phyloP scores from a whole-genome alignment of 2,888 invertebrate species.

The Drosophila kuntzei region DNA sequence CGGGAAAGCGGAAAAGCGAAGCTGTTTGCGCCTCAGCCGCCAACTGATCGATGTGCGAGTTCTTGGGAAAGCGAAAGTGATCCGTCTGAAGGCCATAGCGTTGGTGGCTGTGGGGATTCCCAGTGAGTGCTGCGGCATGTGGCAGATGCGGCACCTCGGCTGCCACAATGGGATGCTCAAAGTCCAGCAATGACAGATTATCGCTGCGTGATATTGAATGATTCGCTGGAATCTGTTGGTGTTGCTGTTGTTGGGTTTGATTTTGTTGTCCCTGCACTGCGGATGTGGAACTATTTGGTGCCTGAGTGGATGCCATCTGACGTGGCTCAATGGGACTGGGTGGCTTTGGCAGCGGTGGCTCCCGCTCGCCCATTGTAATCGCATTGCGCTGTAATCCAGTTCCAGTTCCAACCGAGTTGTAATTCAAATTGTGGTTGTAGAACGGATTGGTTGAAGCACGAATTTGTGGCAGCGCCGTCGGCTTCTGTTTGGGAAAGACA shows the following conservation, averaged over 20 bases:
- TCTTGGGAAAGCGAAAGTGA: slow-evolving; percentile 63
- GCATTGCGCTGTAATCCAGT: slow-evolving; percentile 63
- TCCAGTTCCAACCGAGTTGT: slow-evolving; percentile 19
- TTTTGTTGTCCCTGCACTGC: slow-evolving; percentile 25
- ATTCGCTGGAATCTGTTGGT: slow-evolving; percentile 29
- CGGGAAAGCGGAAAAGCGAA: slow-evolving; percentile 84
- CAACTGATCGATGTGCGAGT: slow-evolving; percentile 77
- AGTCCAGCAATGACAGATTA: slow-evolving; percentile 75
- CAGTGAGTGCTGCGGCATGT: slow-evolving; percentile 65
- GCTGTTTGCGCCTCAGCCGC: slow-evolving; percentile 82
- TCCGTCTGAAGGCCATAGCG: slow-evolving; percentile 45
- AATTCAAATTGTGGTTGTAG: slow-evolving; percentile 63
- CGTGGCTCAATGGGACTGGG: slow-evolving; percentile 73
- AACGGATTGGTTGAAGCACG: slow-evolving; percentile 82
- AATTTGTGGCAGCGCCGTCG: slow-evolving; percentile 34
- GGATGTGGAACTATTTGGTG: slow-evolving; percentile 21
- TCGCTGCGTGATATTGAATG: slow-evolving; percentile 77
- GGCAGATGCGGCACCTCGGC: slow-evolving; percentile 71
- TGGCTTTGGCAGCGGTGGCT: slow-evolving; percentile 66
- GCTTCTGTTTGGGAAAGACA: slow-evolving; percentile 87
- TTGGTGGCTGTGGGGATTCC: slow-evolving; percentile 44
- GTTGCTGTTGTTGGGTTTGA: slow-evolving; percentile 35
- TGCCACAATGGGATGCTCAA: slow-evolving; percentile 83
- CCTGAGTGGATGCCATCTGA: slow-evolving; percentile 41
- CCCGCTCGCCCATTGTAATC: slow-evolving; percentile 56